These are phyloP conservation scores for Gymnothorax reevesii DNA, from an alignment of 2,797 vertebrate genomes.

Conservation along the genomic window DNA sequence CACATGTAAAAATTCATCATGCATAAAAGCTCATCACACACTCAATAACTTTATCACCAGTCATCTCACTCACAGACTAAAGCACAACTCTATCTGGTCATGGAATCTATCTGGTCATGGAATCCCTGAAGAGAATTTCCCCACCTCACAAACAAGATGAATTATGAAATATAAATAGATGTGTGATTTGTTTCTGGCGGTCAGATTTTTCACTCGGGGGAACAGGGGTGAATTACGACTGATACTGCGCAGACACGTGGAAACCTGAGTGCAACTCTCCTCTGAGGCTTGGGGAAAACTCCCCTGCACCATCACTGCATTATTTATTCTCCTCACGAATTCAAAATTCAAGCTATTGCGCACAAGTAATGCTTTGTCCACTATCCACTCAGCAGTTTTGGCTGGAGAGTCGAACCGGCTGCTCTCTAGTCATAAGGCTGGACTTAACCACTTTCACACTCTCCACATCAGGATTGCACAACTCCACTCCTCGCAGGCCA, in stretches of 20 bases:
- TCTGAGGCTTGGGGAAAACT: neutral
- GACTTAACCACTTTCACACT: neutral
- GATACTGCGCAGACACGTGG: neutral
- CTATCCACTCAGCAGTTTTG: neutral
- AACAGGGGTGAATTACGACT: neutral
- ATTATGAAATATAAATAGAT: conserved; percentile 11
- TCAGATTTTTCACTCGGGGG: neutral
- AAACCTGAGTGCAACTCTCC: neutral
- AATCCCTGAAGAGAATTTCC: neutral
- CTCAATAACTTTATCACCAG: neutral
- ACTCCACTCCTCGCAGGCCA: neutral
- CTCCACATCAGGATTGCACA: neutral
- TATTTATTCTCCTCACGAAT: neutral
- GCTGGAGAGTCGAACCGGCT: neutral
- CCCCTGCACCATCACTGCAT: neutral
- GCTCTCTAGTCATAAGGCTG: neutral
- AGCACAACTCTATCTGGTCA: neutral
- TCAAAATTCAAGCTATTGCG: neutral
- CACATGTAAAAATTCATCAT: neutral
- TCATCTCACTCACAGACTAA: neutral
- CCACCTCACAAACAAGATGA: neutral
- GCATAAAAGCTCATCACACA: neutral
- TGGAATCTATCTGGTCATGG: neutral
- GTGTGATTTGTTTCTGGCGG: neutral
- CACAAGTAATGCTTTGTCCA: neutral